phyloP scores from a whole-genome alignment of 1,140 invertebrate species.

The honey bee (Apis mellifera) region DNA sequence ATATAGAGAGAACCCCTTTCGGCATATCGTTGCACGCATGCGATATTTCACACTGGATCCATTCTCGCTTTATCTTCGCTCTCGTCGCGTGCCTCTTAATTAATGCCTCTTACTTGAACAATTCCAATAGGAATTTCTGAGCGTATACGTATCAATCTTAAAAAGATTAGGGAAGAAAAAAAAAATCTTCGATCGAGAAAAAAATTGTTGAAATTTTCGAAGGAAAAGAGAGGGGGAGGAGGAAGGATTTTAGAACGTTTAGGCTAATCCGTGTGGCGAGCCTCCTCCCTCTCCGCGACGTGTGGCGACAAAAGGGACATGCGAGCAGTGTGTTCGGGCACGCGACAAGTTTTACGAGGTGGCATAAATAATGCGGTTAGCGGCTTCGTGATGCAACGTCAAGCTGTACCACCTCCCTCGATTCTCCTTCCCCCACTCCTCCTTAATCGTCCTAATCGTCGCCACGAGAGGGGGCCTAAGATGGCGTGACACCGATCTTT shows the following conservation, averaged over 20 bases:
- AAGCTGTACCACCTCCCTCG: conserved; percentile 65
- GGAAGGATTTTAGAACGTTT: too few relatives aligned
- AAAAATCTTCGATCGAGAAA: too few relatives aligned
- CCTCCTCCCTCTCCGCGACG: too few relatives aligned
- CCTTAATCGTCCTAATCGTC: conserved; percentile 66
- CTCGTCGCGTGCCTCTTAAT: not conserved
- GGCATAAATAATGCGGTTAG: conserved; percentile 79
- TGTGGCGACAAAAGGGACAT: too few relatives aligned
- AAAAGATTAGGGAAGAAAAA: too few relatives aligned
- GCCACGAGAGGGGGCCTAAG: conserved; percentile 46
- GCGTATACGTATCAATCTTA: too few relatives aligned
- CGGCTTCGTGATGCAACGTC: conserved; percentile 78
- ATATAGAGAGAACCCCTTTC: not conserved
- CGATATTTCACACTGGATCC: conserved; percentile 48
- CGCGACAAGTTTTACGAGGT: conserved; percentile 80
- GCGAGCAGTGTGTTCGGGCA: conserved; percentile 70
- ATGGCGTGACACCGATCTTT: conserved; percentile 65
- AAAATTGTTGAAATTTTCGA: too few relatives aligned
- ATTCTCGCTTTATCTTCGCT: conserved; percentile 27
- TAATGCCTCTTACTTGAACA: too few relatives aligned
- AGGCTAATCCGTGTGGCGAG: too few relatives aligned
- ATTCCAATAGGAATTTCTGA: not conserved
- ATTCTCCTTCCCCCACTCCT: conserved; percentile 10
- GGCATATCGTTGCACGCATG: conserved; percentile 33
- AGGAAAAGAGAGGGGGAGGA: too few relatives aligned